Conservation (phyloP, 2,888 invertebrate genomes). For the Leptothorax acervorum region DNA sequence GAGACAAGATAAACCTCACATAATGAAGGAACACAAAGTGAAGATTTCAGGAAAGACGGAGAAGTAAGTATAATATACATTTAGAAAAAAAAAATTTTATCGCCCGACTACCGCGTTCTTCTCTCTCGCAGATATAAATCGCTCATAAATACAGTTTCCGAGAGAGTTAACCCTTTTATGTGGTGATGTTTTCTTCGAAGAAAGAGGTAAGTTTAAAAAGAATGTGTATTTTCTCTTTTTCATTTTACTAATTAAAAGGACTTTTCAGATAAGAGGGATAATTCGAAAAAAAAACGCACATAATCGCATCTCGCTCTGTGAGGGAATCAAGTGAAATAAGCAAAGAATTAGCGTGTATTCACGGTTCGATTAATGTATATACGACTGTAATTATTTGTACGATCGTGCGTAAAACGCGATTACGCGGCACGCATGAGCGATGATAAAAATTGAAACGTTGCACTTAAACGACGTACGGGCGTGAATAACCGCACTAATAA, state of each 20-base stretch:
- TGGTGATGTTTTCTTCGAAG: neutral
- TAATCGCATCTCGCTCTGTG: neutral
- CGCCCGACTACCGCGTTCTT: neutral
- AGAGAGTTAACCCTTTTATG: constrained; percentile 23
- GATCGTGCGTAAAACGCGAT: constrained; percentile 17
- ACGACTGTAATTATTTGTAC: constrained; percentile 26
- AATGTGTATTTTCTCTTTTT: neutral
- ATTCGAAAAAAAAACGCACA: neutral
- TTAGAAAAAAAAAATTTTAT: constrained; percentile 30
- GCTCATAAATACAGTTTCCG: constrained; percentile 31
- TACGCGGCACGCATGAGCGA: constrained; percentile 13
- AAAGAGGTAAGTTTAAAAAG: constrained; percentile 5
- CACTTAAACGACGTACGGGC: constrained; percentile 57
- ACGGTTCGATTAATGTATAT: constrained; percentile 23
- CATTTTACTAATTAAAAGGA: constrained; percentile 30
- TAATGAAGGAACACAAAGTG: neutral
- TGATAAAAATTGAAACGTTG: constrained; percentile 63
- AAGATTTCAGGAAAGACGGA: constrained; percentile 15
- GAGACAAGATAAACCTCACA: neutral
- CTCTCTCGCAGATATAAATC: neutral
- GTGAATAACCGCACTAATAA: constrained; percentile 64
- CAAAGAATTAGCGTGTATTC: neutral
- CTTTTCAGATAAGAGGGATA: neutral
- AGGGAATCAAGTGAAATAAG: neutral
- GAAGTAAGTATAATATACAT: constrained; percentile 18